Base-by-base conservation (phyloP, 2,888 invertebrate genomes). In the Platerodrilus igneus region DNA sequence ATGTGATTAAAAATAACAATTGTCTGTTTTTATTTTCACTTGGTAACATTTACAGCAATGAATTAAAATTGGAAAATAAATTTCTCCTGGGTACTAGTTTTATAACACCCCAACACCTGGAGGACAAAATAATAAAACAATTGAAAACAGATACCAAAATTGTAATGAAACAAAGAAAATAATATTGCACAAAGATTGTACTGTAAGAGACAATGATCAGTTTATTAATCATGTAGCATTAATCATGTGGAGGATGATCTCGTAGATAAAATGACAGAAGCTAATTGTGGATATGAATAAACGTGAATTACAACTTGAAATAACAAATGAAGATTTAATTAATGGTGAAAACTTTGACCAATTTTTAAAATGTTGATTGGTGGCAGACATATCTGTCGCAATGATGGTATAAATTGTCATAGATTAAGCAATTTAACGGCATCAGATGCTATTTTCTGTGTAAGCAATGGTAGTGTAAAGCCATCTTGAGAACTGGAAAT, bases 401-500 rank as follows among this genome's bases (percentile, higher is more conserved):
- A 22, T 35, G 23, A 44, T 35, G 22, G 37, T 20, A 17, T 34
- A 15, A 28, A 35, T 30, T 41, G 39, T 28, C 20, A 28, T 13
- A 20, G 44, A 29, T 32, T 40, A 1, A 32, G 21, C 11, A 28
- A 16, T 14, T 45, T 36, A 26, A 17, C 37, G 22, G 29, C 41
- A 29, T 3, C 19, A 23, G 54, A 53, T 39, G 19, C 44, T 7
- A 53, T 58, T 39, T 57, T 50, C 41, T 46, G 43, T 36, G 53
- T 49, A 2, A 36, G 27, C 18, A 55, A 55, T 46, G 55, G 47
- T 26, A 33, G 32, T 36, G 37, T 55, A 22, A 54, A 57, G 46
- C 37, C 55, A 23, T 50, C 53, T 9, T 51, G 55, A 42, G 53
- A 51, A 33, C 22, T 47, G 21, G 47, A 45, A 41, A 44, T 44